A percentile compares a stretch with the other conserved stretches of the same genome.
These are phyloP conservation scores for Parambassis ranga DNA, from an alignment of 2,797 vertebrate genomes.

Conservation along the genomic window DNA sequence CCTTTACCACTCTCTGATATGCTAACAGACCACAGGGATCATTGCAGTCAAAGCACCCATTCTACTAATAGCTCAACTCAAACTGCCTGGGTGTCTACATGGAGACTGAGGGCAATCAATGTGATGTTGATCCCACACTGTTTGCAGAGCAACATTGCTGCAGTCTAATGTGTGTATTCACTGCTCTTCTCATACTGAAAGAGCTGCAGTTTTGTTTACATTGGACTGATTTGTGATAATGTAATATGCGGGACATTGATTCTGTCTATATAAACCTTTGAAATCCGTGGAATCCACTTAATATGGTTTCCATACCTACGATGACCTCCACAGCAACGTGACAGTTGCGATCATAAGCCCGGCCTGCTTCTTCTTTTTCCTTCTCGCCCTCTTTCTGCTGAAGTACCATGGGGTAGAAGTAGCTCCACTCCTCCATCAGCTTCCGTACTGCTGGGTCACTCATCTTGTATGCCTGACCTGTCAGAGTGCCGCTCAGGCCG, in stretches of 20 bases:
- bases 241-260: background rate
- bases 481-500: conserved; percentile 92
- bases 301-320: conserved; percentile 83
- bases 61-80: conserved; percentile 14
- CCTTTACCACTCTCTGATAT: conserved; percentile 25
- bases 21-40: conserved; percentile 30
- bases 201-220: background rate
- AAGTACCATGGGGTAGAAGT: conserved; percentile 96
- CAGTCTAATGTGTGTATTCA: conserved; percentile 21
- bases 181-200: conserved; percentile 4
- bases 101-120: conserved; percentile 23
- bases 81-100: conserved; percentile 15
- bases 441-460: conserved; percentile 93
- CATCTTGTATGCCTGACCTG: conserved; percentile 94
- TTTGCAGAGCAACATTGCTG: conserved; percentile 18
- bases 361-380: conserved; percentile 74
- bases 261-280: background rate
- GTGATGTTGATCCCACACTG: conserved; percentile 9
- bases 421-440: conserved; percentile 97
- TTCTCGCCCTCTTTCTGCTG: conserved; percentile 85
- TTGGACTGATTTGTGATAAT: background rate
- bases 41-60: conserved; percentile 10
- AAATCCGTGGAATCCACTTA: background rate
- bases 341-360: conserved; percentile 86
- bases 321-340: conserved; percentile 96